Percentiles rank a stretch among this genome's conserved stretches.
Conservation (phyloP, 53 echinoderm and acorn worm species). For the Antedon mediterranea region DNA sequence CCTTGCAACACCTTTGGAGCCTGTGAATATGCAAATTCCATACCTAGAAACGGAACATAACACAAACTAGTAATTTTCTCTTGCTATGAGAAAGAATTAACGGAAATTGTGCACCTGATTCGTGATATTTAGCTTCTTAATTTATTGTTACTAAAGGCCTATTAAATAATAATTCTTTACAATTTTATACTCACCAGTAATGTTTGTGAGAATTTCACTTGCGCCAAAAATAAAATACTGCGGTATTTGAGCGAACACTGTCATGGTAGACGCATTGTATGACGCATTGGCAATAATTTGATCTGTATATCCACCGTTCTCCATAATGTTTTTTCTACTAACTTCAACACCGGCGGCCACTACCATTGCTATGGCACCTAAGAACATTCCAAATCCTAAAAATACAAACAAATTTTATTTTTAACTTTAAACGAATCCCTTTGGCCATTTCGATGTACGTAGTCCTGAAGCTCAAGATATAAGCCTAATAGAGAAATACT, state of each 20-base stretch:
- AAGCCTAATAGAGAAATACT: no score
- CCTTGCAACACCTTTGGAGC: slow-evolving; percentile 71
- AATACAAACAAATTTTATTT: no score
- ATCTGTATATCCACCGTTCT: slow-evolving; percentile 8
- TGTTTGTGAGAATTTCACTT: slow-evolving; percentile 82
- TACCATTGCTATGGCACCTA: slow-evolving; percentile 47
- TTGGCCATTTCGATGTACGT: no score
- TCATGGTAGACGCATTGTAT: slow-evolving; percentile 56
- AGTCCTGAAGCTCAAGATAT: no score
- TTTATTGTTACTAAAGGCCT: no score
- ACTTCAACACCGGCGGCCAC: slow-evolving; percentile 51
- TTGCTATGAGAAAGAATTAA: no score
- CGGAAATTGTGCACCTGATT: no score
- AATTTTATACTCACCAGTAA: slow-evolving; percentile 63
- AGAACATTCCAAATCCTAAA: slow-evolving; percentile 77
- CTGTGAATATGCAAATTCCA: slow-evolving; percentile 92
- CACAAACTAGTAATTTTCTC: no score
- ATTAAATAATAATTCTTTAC: no score
- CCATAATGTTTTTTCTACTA: slow-evolving; percentile 45
- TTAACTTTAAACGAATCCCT: no score
- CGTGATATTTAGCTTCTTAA: no score
- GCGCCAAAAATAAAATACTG: slow-evolving; percentile 76
- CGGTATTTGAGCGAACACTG: slow-evolving; percentile 71
- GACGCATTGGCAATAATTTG: slow-evolving; percentile 31
- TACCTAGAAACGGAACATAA: slow-evolving; percentile 35